phyloP scores from a whole-genome alignment of 2,888 invertebrate species.

The Chironomus tentans region DNA sequence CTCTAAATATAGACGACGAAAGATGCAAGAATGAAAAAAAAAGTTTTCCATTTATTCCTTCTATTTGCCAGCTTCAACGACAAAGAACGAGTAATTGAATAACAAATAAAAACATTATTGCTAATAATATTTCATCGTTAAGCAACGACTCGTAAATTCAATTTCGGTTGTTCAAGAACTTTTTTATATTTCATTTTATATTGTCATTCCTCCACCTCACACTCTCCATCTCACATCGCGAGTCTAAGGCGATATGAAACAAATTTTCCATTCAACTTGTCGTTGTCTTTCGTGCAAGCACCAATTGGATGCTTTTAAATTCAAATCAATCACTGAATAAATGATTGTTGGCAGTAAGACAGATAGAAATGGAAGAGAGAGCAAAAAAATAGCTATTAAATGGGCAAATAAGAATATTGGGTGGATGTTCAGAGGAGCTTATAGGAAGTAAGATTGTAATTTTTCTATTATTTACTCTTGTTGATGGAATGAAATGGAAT shows the following conservation, averaged over 20 bases:
- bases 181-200: neutral
- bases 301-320: slow-evolving; percentile 3
- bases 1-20: no score
- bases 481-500: neutral
- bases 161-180: neutral
- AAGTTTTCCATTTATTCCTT: no score
- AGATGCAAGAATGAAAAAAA: no score
- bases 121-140: slow-evolving; percentile 18
- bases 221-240: no score
- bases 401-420: neutral
- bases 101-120: slow-evolving; percentile 27
- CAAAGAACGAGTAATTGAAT: slow-evolving; percentile 27
- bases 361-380: neutral
- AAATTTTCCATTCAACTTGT: neutral
- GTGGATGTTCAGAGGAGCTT: neutral
- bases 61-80: no score
- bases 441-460: slow-evolving; percentile 11
- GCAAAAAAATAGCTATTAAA: neutral
- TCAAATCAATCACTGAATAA: slow-evolving; percentile 14
- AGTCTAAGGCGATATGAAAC: neutral
- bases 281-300: neutral
- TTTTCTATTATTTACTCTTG: slow-evolving; percentile 9
- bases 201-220: no score
- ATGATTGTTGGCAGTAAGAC: slow-evolving; percentile 9
- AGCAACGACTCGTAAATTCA: neutral